Base-by-base conservation (phyloP, 2,797 vertebrate genomes). In the Acrossocheilus fasciatus region DNA sequence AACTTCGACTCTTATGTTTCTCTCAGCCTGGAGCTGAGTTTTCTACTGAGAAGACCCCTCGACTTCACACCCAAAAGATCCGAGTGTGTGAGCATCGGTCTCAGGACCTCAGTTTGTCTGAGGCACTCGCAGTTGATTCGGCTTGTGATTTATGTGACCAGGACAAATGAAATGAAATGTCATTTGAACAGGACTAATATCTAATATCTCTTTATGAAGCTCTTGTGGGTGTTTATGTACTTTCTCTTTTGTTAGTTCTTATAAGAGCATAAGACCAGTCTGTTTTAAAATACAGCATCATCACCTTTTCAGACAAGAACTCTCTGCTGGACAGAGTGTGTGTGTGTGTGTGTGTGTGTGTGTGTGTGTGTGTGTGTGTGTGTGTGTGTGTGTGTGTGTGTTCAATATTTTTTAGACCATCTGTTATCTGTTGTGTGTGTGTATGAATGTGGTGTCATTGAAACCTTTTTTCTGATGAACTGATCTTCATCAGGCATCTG, bases 51-150 rank as follows among this genome's bases (percentile, higher is more conserved):
- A n/a, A 86, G 85, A 90, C 88, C 66, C 89, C 14, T 54, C 36
- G 30, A 59, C 93, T 93, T 93, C 91, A 93, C 92, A 94, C 91
- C 91, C 84, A 52, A 80, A 59, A 83, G 72, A 66, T 66, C 89
- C 4, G 39, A 72, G 62, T 30, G 81, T 85, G 89, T 86, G 75
- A 62, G 75, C 45, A 52, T 83, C 34, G 30, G 85, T 87, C 80
- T 89, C 91, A 87, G 92, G 91, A 94, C 92, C 91, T 91, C 91
- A 87, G 92, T 89, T 88, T 77, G 77, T 79, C 74, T 69, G 72
- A 84, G 72, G 73, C 72, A 1, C 30, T 66, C 12, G n/a, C 68
- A 76, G 73, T 73, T 73, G 76, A 36, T 86, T 59, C 64, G 41
- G 66, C 41, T 45, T 77, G 26, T 54, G 45, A 41, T 84, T 54